These are phyloP conservation scores for Hydraecia micacea DNA, from an alignment of 2,888 invertebrate species.

Conservation along the genomic window DNA sequence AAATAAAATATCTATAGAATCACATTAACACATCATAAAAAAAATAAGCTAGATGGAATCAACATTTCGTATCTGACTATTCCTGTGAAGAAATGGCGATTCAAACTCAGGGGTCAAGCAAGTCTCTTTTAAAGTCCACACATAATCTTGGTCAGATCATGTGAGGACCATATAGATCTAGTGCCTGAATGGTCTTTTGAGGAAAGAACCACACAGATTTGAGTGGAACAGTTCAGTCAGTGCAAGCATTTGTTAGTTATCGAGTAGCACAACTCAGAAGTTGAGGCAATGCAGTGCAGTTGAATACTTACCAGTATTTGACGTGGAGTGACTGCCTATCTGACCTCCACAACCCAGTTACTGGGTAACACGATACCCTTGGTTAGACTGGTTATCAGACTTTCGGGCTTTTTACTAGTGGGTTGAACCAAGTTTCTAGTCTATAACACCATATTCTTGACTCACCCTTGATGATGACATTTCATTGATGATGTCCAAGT, in stretches of 20 bases:
- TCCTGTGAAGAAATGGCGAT: neutral
- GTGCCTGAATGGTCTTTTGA: neutral
- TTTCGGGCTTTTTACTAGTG: neutral
- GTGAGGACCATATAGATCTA: neutral
- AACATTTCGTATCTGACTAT: neutral
- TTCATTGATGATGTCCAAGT: slow-evolving; percentile 26
- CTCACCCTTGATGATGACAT: slow-evolving; percentile 22
- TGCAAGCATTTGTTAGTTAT: neutral
- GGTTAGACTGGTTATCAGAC: neutral
- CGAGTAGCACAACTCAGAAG: neutral
- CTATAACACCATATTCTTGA: slow-evolving; percentile 11
- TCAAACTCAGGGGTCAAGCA: neutral
- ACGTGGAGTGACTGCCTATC: neutral
- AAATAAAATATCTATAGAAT: neutral
- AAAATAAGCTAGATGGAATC: neutral
- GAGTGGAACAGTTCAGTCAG: neutral
- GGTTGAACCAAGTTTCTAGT: neutral
- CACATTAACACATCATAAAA: neutral
- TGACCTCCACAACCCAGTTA: neutral
- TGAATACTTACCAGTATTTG: neutral
- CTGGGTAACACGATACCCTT: neutral
- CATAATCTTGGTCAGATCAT: neutral
- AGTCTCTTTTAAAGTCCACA: neutral
- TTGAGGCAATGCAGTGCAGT: neutral
- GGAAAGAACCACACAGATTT: neutral